Base-by-base conservation (phyloP, 2,797 vertebrate genomes). In the Rachycentron canadum region DNA sequence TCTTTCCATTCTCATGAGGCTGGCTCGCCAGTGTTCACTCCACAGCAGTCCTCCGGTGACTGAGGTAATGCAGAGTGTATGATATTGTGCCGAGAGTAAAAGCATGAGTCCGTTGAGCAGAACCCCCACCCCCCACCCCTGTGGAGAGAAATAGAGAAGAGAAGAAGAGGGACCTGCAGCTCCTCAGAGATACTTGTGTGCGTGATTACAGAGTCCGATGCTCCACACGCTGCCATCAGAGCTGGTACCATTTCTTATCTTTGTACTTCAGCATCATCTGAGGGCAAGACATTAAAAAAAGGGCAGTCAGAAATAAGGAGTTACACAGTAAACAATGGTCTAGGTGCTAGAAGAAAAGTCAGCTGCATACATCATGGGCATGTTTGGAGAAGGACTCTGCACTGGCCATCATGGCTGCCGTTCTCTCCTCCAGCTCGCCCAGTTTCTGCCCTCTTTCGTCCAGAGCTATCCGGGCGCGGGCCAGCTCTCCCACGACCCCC, bases 201-300 rank as follows among this genome's bases (percentile, higher is more conserved):
- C 41, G 62, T 83, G 79, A 84, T 81, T 70, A 82, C 80, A 86
- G 88, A 93, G 94, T 92, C 84, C 49, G 53, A 69, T 21, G 69
- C 74, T 86, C 82, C 71, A 12, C 89, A 83, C 86, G 80, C 67
- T 80, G 86, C 82, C 88, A 94, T 99, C 96, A 99, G 95, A 99
- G 97, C 87, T 99, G 98, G 95, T 99, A 99, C 98, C 98, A 99
- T 93, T 99, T 99, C 93, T 99, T 99, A 93, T 99, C 98, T 95
- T 99, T 99, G 95, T 97, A 99, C 93, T 99, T 99, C 93, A 98
- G 81, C 98, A 99, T 99, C 96, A 99, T 97, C 98, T 99, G 87
- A 34, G 11, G 67, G 26, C n/a, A 49, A 28, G 76, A 89, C 68
- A 30, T 13, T 41, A 25, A 10, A 3, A 58, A 10, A 3, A 56